Evolutionary conservation across 2,113 vertebrate species (phyloP).

Genomic region (Tonatia bakeri): DNA sequence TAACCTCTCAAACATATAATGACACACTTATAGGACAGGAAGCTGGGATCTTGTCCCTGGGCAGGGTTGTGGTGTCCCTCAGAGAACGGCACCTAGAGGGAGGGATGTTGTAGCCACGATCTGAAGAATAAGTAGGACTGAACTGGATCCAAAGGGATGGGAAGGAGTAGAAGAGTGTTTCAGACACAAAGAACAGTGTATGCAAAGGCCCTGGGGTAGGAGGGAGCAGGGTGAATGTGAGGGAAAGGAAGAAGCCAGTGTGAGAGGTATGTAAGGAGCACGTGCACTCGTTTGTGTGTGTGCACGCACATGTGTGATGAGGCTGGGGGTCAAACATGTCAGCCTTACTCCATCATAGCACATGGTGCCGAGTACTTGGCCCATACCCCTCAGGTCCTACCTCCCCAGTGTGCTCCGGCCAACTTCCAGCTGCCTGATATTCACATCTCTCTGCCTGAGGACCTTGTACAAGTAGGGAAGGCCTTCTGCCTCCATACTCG

Average conservation of each 20-base stretch:
- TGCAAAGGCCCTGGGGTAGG: neutral
- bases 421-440: neutral
- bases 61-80: neutral
- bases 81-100: neutral
- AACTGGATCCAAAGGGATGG: neutral
- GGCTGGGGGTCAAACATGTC: neutral
- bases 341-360: neutral
- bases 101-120: neutral
- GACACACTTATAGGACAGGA: neutral
- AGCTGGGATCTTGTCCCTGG: neutral
- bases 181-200: neutral
- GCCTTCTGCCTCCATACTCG: neutral
- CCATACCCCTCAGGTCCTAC: neutral
- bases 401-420: neutral
- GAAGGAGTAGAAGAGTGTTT: neutral
- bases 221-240: neutral
- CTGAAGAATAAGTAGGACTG: neutral
- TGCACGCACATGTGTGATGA: neutral
- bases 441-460: neutral
- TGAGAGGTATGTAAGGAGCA: neutral
- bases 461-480: neutral
- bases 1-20: neutral
- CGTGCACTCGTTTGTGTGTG: neutral
- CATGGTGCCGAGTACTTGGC: neutral
- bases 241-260: neutral